Percentiles rank a stretch among this genome's conserved stretches.
Evolutionary conservation across 23 tunicate species (phyloP).

Genomic region (Botrylloides violaceus): DNA sequence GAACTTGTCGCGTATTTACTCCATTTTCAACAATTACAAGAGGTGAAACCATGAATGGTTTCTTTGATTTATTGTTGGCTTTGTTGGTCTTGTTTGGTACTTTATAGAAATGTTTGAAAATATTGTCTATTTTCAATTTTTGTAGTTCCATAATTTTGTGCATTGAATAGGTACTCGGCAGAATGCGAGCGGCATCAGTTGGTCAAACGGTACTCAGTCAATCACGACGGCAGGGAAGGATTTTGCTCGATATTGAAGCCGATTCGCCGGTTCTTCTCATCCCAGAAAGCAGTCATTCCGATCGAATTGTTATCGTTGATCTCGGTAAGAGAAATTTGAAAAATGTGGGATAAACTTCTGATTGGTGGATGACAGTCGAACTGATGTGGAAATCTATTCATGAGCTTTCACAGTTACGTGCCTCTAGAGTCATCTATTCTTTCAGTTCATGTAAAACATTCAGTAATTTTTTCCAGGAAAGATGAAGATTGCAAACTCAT

Average conservation of each 20-base stretch:
- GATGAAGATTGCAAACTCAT: conserved; percentile 54
- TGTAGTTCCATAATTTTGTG: neutral
- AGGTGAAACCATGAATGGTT: too few species aligned
- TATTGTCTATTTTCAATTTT: neutral
- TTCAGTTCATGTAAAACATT: too few species aligned
- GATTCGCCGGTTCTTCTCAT: conserved; percentile 70
- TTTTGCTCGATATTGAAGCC: conserved; percentile 64
- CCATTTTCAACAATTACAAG: conserved; percentile 97
- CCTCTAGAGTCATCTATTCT: too few species aligned
- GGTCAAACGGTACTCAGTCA: conserved; percentile 62
- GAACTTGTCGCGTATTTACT: conserved; percentile 89
- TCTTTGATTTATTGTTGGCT: too few species aligned
- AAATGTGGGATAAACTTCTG: too few species aligned
- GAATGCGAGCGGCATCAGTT: conserved; percentile 93
- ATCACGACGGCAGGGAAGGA: conserved; percentile 68
- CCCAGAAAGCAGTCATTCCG: conserved; percentile 83
- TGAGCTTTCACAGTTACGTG: too few species aligned
- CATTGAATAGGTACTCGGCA: conserved; percentile 45
- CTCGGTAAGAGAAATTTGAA: conserved; percentile 63
- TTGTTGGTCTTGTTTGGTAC: too few species aligned
- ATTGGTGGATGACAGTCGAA: too few species aligned
- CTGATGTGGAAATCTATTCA: too few species aligned
- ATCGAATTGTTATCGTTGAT: conserved; percentile 73
- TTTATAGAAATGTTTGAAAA: too few species aligned
- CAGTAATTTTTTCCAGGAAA: conserved; percentile 25